A percentile compares a stretch with the other conserved stretches of the same genome.
These are phyloP conservation scores for Platyscapa corneri DNA, from an alignment of 1,140 invertebrate genomes.

Conservation along the genomic window DNA sequence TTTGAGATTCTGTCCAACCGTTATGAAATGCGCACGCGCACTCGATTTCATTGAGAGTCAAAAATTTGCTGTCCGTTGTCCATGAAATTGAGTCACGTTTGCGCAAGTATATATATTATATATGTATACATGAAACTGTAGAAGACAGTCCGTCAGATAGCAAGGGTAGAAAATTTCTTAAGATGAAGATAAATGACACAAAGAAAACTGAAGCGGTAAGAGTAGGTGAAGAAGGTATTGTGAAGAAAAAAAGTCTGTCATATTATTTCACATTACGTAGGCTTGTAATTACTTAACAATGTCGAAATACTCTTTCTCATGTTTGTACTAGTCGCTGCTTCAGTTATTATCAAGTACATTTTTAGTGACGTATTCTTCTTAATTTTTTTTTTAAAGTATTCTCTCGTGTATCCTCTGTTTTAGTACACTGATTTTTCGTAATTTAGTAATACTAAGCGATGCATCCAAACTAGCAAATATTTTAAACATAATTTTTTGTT, in stretches of 20 bases:
- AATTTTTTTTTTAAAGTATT: slow-evolving; percentile 4
- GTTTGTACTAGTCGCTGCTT: background rate
- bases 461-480: background rate
- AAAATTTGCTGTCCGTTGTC: background rate
- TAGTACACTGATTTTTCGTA: background rate
- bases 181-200: slow-evolving; percentile 15
- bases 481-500: background rate
- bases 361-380: background rate
- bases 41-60: slow-evolving; percentile 8
- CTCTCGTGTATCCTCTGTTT: background rate
- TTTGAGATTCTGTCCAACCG: background rate
- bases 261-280: slow-evolving; percentile 59
- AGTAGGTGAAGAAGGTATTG: slow-evolving; percentile 21
- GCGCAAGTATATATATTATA: slow-evolving; percentile 13
- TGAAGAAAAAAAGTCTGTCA: slow-evolving; percentile 26
- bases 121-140: slow-evolving; percentile 5
- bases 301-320: slow-evolving; percentile 5
- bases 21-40: background rate
- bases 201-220: slow-evolving; percentile 8
- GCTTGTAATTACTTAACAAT: slow-evolving; percentile 41
- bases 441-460: background rate
- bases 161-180: slow-evolving; percentile 14
- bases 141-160: slow-evolving; percentile 13
- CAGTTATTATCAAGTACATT: background rate
- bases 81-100: background rate